A percentile compares a stretch with the other conserved stretches of the same genome.
These are phyloP conservation scores for Drosophila littoralis DNA, from an alignment of 1,140 invertebrate species.

Conservation along the genomic window DNA sequence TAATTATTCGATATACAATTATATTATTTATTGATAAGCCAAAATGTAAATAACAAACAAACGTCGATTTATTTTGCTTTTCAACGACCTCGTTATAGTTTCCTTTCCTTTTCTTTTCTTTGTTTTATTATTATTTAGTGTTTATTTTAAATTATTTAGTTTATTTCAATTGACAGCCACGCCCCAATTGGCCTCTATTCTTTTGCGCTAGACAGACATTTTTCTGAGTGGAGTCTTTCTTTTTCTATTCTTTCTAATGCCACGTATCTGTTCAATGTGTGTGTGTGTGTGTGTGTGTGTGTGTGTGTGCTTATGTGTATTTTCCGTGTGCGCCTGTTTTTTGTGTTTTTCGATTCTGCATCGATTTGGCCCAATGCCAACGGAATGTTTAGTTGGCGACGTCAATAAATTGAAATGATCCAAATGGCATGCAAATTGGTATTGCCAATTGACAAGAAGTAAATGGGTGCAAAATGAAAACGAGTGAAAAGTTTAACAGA, in stretches of 20 bases:
- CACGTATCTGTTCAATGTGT: constrained; percentile 39
- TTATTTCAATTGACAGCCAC: constrained; percentile 39
- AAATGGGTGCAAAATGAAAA: neutral
- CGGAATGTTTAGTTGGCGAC: constrained; percentile 66
- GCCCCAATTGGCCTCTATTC: constrained; percentile 52
- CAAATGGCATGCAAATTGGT: constrained; percentile 52
- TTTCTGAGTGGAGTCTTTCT: constrained; percentile 51
- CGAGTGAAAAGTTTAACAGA: neutral
- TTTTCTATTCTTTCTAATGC: constrained; percentile 40
- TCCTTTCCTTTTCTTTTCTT: constrained; percentile 26
- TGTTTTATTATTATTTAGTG: constrained; percentile 33
- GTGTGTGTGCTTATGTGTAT: constrained; percentile 40
- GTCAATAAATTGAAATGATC: constrained; percentile 76
- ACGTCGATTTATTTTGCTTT: constrained; percentile 33
- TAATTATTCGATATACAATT: constrained; percentile 6
- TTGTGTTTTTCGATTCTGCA: constrained; percentile 62
- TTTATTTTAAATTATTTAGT: constrained; percentile 55
- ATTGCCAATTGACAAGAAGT: constrained; percentile 27
- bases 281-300: constrained; percentile 26
- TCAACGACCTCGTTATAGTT: constrained; percentile 61
- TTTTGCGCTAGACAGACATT: constrained; percentile 23
- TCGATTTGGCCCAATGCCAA: constrained; percentile 69
- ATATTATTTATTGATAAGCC: constrained; percentile 13
- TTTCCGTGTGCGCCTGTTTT: constrained; percentile 36
- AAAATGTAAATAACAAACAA: constrained; percentile 52